Base-by-base conservation (phyloP, 2,113 vertebrate species). In the Lepisosteus osseus region DNA sequence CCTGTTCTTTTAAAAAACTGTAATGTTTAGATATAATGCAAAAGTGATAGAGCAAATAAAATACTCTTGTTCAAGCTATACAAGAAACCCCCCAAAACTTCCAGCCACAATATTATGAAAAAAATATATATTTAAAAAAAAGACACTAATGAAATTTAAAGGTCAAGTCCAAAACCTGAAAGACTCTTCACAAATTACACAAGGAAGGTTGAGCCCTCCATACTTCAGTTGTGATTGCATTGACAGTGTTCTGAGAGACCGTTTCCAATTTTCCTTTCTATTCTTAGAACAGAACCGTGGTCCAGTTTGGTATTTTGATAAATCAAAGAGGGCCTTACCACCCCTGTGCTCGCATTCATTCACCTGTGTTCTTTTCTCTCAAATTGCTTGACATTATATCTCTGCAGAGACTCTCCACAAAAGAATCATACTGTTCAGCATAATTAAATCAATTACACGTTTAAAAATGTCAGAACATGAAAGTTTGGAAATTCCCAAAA, bases 131-230 rank as follows among this genome's bases (percentile, higher is more conserved):
- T 72, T 64, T 72, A n/a, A 40, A 12, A 14, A 63, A 56, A 54
- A 14, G 62, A 17, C 40, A 76, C 54, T 76, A 65, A 75, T 72
- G 14, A 83, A 85, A 84, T 81, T 82, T 75, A 75, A 59, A 69
- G 17, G 68, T 77, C 68, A 82, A 79, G 78, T 13, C 51, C 5
- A 81, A 13, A 72, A 83, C 65, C 11, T 71, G 69, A 67, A 71
- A 73, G 63, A 75, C 51, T 29, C 61, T 79, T 77, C 6, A 11
- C 42, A 72, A 77, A 54, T 68, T 67, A 80, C 43, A 62, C 4
- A 80, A 71, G 67, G 68, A 69, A 3, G 47, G 66, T 2, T 76
- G 71, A 70, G 78, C 77, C 68, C 70, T 41, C 71, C 80, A 77
- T 69, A 78, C 41, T 80, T 85, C 75, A 81, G 71, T 83, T 76